These are phyloP conservation scores for Plotosus lineatus DNA, from an alignment of 2,113 vertebrate species.

Conservation along the genomic window DNA sequence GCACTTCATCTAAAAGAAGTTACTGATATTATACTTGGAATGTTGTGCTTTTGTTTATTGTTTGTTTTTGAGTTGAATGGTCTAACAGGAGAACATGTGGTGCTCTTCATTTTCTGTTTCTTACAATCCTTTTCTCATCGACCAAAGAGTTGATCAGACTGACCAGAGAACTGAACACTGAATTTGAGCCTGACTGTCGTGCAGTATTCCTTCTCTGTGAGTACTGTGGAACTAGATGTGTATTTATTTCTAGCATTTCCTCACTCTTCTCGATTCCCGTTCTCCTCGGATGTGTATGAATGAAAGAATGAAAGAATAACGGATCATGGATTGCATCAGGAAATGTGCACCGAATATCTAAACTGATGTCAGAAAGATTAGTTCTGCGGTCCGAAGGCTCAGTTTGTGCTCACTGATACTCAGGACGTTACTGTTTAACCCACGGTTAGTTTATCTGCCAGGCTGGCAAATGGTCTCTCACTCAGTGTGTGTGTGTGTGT, in stretches of 20 bases:
- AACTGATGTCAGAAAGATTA: slow-evolving; percentile 1
- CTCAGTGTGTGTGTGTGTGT: too few species aligned
- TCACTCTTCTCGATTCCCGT: not conserved
- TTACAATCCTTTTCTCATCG: slow-evolving; percentile 11
- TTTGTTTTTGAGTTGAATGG: too few species aligned
- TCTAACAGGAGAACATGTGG: slow-evolving; percentile 37
- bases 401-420: not conserved
- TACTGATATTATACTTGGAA: slow-evolving; percentile 27
- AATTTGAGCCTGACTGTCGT: slow-evolving; percentile 10
- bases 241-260: slow-evolving; percentile 23
- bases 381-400: not conserved
- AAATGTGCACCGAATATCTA: slow-evolving; percentile 11
- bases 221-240: slow-evolving; percentile 22
- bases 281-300: not conserved
- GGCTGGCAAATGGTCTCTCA: not conserved
- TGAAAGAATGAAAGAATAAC: too few species aligned
- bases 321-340: not conserved
- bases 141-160: slow-evolving; percentile 18
- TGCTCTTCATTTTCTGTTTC: slow-evolving; percentile 36
- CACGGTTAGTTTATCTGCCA: not conserved
- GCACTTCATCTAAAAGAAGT: not conserved
- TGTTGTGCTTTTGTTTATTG: not conserved
- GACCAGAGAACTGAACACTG: not conserved
- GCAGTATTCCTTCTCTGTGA: slow-evolving; percentile 15
- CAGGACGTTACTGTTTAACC: not conserved